Evolutionary conservation across 2,797 vertebrate genomes (phyloP).

Genomic region (Salarias fasciatus): DNA sequence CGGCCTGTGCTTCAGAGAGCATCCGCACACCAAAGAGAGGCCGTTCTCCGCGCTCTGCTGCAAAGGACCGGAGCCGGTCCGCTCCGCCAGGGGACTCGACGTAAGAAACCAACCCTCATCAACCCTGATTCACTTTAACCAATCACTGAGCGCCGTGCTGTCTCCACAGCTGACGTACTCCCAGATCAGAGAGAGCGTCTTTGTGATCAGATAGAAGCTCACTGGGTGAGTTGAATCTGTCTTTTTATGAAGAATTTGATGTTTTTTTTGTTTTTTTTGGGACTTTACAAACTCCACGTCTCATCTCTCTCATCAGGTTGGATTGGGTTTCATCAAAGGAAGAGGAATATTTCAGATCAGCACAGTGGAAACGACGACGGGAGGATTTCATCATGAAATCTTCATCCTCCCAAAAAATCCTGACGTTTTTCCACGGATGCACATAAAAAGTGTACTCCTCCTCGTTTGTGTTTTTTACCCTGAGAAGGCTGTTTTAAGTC

Average conservation of each 20-base stretch:
- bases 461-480: too few relatives aligned
- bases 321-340: background rate
- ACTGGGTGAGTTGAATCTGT: constrained; percentile 44
- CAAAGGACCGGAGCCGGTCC: constrained; percentile 40
- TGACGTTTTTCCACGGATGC: too few relatives aligned
- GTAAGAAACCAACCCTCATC: constrained; percentile 39
- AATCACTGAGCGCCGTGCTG: background rate
- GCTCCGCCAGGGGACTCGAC: constrained; percentile 48
- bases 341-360: background rate
- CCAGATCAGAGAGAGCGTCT: constrained; percentile 59
- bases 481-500: too few relatives aligned
- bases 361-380: background rate
- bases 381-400: too few relatives aligned
- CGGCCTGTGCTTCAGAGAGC: constrained; percentile 75
- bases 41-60: constrained; percentile 76
- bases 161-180: constrained; percentile 49
- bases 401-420: too few relatives aligned
- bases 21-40: constrained; percentile 67
- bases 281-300: too few relatives aligned
- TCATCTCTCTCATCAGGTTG: background rate
- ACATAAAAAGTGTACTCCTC: too few relatives aligned
- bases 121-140: too few relatives aligned
- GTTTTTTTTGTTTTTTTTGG: too few relatives aligned
- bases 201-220: constrained; percentile 55
- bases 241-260: background rate